Evolutionary conservation across 2,797 vertebrate genomes (phyloP).

Genomic region (Oceanodroma leucorhoa): DNA sequence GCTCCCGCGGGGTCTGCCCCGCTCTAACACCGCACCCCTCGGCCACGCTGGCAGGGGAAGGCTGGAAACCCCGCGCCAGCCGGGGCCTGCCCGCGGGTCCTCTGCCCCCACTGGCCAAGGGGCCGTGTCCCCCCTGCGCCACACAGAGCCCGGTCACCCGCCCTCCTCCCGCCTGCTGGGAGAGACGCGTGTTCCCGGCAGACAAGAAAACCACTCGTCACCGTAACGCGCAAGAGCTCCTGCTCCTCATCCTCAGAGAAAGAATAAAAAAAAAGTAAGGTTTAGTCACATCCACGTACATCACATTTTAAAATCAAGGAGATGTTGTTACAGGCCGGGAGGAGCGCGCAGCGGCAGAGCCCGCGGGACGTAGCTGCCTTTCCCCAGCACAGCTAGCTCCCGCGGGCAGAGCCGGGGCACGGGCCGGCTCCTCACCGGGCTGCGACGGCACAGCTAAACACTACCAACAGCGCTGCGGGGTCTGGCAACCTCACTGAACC

Average conservation of each 20-base stretch:
- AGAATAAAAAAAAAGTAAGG: background rate
- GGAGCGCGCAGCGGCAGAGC: background rate
- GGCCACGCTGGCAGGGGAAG: background rate
- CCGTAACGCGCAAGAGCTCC: background rate
- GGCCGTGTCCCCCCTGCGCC: background rate
- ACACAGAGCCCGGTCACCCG: background rate
- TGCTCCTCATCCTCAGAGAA: conserved; percentile 4
- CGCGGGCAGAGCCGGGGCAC: fast-evolving
- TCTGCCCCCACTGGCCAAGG: fast-evolving
- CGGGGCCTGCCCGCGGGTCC: background rate
- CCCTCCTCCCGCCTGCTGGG: background rate
- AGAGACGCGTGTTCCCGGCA: background rate
- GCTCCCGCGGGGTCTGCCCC: background rate
- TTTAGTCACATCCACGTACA: conserved; percentile 39
- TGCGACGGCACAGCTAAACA: background rate
- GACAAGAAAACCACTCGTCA: background rate
- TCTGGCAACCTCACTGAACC: conserved; percentile 77
- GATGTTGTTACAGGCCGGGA: background rate
- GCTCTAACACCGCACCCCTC: background rate
- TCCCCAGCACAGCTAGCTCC: background rate
- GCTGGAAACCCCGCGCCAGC: background rate
- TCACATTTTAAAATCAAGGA: conserved; percentile 56
- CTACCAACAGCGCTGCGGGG: conserved; percentile 29
- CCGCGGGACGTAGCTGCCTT: background rate
- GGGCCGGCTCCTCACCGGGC: background rate